A percentile compares a stretch with the other conserved stretches of the same genome.
Evolutionary conservation across 2,113 vertebrate genomes (phyloP).

Genomic region (Pollimyrus isidori): DNA sequence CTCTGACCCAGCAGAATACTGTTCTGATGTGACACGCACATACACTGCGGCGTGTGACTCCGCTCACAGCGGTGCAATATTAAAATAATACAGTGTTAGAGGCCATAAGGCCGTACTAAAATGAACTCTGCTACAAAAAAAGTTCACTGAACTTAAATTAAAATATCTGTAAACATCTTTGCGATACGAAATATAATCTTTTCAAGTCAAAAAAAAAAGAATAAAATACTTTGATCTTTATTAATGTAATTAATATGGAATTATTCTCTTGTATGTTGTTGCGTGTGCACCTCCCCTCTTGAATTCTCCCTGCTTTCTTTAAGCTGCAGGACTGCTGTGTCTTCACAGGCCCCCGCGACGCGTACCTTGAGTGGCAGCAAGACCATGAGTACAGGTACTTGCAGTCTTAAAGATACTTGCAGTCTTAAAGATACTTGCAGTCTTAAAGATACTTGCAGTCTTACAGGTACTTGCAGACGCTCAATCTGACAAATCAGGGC

Average conservation of each 20-base stretch:
- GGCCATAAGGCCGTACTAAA: conserved; percentile 89
- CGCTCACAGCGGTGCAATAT: conserved; percentile 79
- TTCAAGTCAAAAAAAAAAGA: conserved; percentile 99
- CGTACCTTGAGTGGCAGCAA: conserved; percentile 53
- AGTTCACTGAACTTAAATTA: conserved; percentile 99
- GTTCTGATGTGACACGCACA: conserved; percentile 79
- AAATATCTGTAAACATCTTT: conserved; percentile 99
- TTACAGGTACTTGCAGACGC: conserved; percentile 74
- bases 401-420: no score
- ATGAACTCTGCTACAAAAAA: conserved; percentile 98
- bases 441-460: conserved; percentile 74
- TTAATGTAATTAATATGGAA: conserved; percentile 93
- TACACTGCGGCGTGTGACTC: conserved; percentile 73
- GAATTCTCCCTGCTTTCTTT: conserved; percentile 53
- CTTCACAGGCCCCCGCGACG: conserved; percentile 47
- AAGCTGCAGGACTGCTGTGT: conserved; percentile 76
- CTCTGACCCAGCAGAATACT: conserved; percentile 96
- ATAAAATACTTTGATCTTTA: conserved; percentile 99
- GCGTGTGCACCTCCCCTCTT: conserved; percentile 39
- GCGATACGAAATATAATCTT: conserved; percentile 99
- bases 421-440: conserved; percentile 36
- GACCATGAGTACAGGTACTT: conserved; percentile 30
- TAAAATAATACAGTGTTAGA: conserved; percentile 99
- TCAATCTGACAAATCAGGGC: conserved; percentile 73
- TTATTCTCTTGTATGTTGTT: conserved; percentile 64